phyloP scores from a whole-genome alignment of 2,797 vertebrate species.

The Sebastes itinus region DNA sequence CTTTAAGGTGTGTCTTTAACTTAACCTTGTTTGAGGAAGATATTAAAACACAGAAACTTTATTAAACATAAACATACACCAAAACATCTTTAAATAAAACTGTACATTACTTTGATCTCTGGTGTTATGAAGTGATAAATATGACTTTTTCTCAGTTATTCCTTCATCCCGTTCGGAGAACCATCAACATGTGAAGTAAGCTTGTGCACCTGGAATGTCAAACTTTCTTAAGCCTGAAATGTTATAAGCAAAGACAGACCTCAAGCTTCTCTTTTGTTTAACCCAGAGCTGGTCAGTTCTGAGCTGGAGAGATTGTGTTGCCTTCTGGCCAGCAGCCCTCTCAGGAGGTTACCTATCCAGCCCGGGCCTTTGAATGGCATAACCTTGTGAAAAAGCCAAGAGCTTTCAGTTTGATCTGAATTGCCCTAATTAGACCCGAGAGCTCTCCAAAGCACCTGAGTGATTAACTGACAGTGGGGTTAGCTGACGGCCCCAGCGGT shows the following conservation, averaged over 20 bases:
- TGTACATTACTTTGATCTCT: background rate
- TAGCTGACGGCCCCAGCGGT: too few relatives aligned
- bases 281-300: background rate
- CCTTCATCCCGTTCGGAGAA: background rate
- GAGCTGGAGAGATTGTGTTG: background rate
- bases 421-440: background rate
- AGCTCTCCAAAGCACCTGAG: background rate
- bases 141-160: background rate
- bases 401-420: slow-evolving; percentile 16
- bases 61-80: background rate
- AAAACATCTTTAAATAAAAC: background rate
- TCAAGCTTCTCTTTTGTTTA: background rate
- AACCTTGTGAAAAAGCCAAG: background rate
- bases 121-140: background rate
- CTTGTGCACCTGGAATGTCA: background rate
- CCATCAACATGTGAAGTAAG: background rate
- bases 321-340: background rate
- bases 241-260: background rate
- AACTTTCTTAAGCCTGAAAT: background rate
- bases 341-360: background rate
- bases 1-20: background rate
- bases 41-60: background rate
- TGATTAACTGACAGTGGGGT: background rate
- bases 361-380: background rate
- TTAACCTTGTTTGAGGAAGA: background rate